These are phyloP conservation scores for Thecophora atra DNA, from an alignment of 2,888 invertebrate genomes.

Conservation along the genomic window DNA sequence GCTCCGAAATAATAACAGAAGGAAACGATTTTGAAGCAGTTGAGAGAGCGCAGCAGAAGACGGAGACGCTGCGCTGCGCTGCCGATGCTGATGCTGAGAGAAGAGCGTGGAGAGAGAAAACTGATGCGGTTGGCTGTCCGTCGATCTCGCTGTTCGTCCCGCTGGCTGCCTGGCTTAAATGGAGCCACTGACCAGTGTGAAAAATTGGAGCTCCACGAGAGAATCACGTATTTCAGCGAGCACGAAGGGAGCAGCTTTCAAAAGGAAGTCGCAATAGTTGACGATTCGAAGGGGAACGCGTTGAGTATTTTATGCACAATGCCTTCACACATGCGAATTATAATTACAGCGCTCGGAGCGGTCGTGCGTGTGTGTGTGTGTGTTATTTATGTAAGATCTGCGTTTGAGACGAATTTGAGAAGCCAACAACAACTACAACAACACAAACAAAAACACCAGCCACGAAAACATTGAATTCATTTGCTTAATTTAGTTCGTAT, in stretches of 20 bases:
- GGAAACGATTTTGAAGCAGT: conserved; percentile 37
- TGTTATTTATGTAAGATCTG: not conserved
- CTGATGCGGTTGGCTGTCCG: no score
- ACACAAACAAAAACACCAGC: not conserved
- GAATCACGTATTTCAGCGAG: conserved; percentile 5
- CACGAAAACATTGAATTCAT: not conserved
- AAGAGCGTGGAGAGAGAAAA: not conserved
- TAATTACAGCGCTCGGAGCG: conserved; percentile 2
- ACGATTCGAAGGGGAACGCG: not conserved
- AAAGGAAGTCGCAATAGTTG: not conserved
- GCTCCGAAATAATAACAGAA: conserved; percentile 45
- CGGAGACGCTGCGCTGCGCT: conserved; percentile 12
- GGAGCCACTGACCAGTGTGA: conserved; percentile 31
- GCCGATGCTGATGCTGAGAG: conserved; percentile 6
- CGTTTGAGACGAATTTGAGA: not conserved
- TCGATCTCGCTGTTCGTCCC: not conserved
- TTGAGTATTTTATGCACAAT: not conserved
- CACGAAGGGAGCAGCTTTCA: not conserved
- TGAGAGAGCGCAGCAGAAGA: conserved; percentile 41
- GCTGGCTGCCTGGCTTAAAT: conserved; percentile 3
- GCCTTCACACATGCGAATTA: conserved; percentile 7
- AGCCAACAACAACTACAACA: not conserved
- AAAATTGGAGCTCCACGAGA: conserved; percentile 26
- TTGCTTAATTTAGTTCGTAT: no score
- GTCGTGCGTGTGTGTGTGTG: not conserved